phyloP scores from a whole-genome alignment of 2,888 invertebrate genomes.

The Rhabditoides inermis region DNA sequence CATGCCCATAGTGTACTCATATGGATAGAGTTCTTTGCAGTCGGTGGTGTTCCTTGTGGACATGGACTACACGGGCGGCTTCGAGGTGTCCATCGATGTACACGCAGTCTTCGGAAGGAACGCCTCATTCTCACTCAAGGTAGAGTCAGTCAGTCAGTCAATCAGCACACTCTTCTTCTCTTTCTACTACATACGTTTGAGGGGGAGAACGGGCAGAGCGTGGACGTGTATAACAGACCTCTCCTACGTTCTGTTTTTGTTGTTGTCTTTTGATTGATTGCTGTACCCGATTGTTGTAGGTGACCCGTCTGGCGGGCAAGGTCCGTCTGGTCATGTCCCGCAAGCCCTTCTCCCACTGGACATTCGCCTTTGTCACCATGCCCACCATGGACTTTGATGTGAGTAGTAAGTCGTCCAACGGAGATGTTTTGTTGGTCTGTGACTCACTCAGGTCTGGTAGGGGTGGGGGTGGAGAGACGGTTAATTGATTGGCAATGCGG shows the following conservation, averaged over 20 bases:
- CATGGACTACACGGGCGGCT: slow-evolving; percentile 82
- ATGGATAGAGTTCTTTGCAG: slow-evolving; percentile 30
- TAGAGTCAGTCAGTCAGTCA: no score
- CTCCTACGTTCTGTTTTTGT: neutral
- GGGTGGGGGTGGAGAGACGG: no score
- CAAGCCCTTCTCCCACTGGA: slow-evolving; percentile 47
- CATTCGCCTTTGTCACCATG: slow-evolving; percentile 38
- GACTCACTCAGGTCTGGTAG: no score
- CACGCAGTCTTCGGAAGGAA: slow-evolving; percentile 82
- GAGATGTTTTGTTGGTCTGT: neutral
- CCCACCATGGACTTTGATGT: slow-evolving; percentile 44
- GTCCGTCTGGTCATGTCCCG: slow-evolving; percentile 39
- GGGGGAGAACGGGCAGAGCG: no score
- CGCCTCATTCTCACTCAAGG: slow-evolving; percentile 77
- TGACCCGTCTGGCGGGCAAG: slow-evolving; percentile 37
- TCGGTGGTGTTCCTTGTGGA: slow-evolving; percentile 72
- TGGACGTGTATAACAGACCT: no score
- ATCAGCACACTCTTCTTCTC: no score
- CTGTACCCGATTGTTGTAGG: slow-evolving; percentile 10
- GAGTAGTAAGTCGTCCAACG: no score
- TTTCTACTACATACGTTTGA: no score
- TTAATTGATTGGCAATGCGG: neutral
- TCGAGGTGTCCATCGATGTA: slow-evolving; percentile 82
- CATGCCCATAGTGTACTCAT: no score
- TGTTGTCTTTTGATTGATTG: neutral